Conservation (phyloP, 2,888 invertebrate genomes). For the Elysia crispata region DNA sequence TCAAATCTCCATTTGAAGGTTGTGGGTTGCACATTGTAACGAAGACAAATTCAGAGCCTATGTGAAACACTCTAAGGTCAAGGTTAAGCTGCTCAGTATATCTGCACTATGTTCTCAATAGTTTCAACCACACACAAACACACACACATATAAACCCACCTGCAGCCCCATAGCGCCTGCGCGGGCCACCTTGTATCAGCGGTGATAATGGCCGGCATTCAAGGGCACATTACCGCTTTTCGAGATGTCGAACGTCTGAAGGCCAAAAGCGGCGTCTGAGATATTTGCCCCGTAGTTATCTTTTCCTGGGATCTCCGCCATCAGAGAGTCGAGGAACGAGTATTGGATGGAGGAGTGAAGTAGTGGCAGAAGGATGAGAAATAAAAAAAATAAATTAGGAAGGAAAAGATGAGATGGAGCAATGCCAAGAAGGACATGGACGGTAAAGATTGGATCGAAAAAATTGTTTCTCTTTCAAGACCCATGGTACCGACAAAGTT, state of each 20-base stretch:
- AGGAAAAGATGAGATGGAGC: too few species aligned
- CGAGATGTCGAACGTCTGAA: slow-evolving; percentile 25
- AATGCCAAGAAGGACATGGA: not conserved
- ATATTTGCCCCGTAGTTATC: slow-evolving; percentile 58
- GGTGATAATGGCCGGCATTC: slow-evolving; percentile 61
- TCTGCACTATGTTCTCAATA: too few species aligned
- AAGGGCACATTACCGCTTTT: slow-evolving; percentile 39
- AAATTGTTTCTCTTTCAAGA: too few species aligned
- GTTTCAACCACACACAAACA: too few species aligned
- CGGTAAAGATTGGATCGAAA: not conserved
- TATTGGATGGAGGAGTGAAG: slow-evolving; percentile 28
- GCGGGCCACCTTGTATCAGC: slow-evolving; percentile 53
- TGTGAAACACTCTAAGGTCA: too few species aligned
- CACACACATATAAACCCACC: too few species aligned
- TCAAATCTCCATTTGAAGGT: too few species aligned
- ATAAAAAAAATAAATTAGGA: not conserved
- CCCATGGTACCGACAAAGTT: too few species aligned
- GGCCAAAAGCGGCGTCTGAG: slow-evolving; percentile 54
- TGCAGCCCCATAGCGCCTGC: slow-evolving; percentile 55
- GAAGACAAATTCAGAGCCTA: too few species aligned
- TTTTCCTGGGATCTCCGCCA: slow-evolving; percentile 64
- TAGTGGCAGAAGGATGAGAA: not conserved
- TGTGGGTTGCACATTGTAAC: too few species aligned
- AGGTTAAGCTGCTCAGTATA: too few species aligned
- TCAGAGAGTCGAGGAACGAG: slow-evolving; percentile 57